Conservation (phyloP, 1,140 invertebrate genomes). For the Sogatella furcifera region DNA sequence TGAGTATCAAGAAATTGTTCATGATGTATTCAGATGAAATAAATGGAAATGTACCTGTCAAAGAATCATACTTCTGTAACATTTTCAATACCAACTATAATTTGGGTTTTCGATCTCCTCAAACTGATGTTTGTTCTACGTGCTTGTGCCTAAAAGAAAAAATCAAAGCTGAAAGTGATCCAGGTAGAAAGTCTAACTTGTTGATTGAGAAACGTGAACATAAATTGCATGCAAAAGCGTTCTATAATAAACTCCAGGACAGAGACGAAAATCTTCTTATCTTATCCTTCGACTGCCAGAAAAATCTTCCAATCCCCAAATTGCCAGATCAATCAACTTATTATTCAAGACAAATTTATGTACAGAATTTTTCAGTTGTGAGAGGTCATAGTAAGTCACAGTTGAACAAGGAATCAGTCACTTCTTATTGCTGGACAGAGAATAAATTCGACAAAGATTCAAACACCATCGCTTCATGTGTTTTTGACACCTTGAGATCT, state of each 20-base stretch:
- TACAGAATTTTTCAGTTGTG: slow-evolving; percentile 29
- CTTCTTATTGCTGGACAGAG: slow-evolving; percentile 28
- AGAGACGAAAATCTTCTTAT: slow-evolving; percentile 19
- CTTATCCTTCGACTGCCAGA: slow-evolving; percentile 32
- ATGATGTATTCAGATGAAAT: background rate
- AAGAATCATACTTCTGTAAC: slow-evolving; percentile 16
- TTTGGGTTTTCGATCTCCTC: slow-evolving; percentile 16
- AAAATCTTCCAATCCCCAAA: slow-evolving; percentile 27
- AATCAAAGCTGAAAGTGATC: slow-evolving; percentile 16
- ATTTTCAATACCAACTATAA: slow-evolving; percentile 19
- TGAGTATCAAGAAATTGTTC: slow-evolving; percentile 6
- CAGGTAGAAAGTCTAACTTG: slow-evolving; percentile 13
- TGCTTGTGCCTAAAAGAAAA: slow-evolving; percentile 5
- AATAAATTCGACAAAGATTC: slow-evolving; percentile 22
- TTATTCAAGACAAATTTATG: slow-evolving; percentile 26
- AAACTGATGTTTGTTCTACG: slow-evolving; percentile 7
- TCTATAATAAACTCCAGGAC: slow-evolving; percentile 27
- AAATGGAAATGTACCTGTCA: slow-evolving; percentile 5
- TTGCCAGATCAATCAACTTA: slow-evolving; percentile 28
- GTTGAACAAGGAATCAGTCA: slow-evolving; percentile 21
- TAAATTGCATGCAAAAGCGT: slow-evolving; percentile 25
- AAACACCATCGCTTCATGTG: slow-evolving; percentile 25
- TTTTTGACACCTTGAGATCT: slow-evolving; percentile 24
- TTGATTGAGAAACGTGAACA: slow-evolving; percentile 22
- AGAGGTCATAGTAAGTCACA: slow-evolving; percentile 19